Percentiles rank a stretch among this genome's conserved stretches.
Evolutionary conservation across 1,140 invertebrate genomes (phyloP).

Genomic region (Acyrthosiphon pisum): DNA sequence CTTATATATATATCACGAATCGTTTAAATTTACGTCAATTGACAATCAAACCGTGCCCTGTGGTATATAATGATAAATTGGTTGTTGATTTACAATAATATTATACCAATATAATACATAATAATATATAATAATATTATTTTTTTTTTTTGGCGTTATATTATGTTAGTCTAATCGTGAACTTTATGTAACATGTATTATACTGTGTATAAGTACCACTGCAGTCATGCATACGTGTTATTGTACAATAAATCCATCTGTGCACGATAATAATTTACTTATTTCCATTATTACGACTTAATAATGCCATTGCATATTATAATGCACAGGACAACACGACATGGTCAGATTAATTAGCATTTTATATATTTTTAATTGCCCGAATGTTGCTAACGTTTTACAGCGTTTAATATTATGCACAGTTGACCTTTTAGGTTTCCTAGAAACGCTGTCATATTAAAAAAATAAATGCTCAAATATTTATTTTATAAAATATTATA

Average conservation of each 20-base stretch:
- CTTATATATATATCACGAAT: background rate
- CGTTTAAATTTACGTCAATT: background rate
- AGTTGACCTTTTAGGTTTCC: conserved; percentile 39
- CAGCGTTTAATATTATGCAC: background rate
- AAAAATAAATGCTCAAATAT: background rate
- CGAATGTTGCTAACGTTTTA: background rate
- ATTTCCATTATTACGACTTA: conserved; percentile 39
- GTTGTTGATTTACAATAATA: background rate
- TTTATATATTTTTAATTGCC: conserved; percentile 47
- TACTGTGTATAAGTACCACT: background rate
- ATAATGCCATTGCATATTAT: background rate
- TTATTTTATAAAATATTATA: background rate
- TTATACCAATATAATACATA: no score
- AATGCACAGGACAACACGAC: background rate
- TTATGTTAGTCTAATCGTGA: background rate
- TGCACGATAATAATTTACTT: background rate
- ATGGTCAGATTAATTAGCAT: conserved; percentile 33
- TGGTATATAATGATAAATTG: background rate
- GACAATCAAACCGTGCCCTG: background rate
- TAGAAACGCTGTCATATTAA: background rate
- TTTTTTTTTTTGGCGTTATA: background rate
- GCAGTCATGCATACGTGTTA: background rate
- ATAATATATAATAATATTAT: background rate
- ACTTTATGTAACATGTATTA: background rate
- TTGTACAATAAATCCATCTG: conserved; percentile 26